These are phyloP conservation scores for Andrena praecox DNA, from an alignment of 2,888 invertebrate genomes.

Conservation along the genomic window DNA sequence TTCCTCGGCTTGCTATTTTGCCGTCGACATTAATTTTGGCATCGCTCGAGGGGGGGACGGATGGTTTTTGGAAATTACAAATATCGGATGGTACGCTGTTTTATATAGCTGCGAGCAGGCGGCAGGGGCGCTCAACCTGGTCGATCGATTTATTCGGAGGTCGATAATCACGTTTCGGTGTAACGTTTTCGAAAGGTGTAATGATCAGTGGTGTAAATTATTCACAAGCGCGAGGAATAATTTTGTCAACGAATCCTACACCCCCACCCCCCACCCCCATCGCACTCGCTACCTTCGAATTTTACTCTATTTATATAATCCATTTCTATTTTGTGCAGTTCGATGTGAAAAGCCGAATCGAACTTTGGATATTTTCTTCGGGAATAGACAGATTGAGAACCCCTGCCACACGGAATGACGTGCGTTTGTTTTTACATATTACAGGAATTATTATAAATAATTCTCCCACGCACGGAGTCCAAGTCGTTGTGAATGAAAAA, in stretches of 20 bases:
- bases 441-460: not conserved
- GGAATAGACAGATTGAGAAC: too few species aligned
- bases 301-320: not conserved
- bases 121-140: not conserved
- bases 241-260: too few species aligned
- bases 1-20: not conserved
- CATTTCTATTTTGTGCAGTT: not conserved
- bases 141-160: not conserved
- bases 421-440: conserved; percentile 6
- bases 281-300: too few species aligned
- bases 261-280: too few species aligned
- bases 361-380: too few species aligned
- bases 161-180: not conserved
- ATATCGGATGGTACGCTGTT: not conserved
- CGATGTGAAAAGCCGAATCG: not conserved
- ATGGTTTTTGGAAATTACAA: not conserved
- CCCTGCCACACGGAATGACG: not conserved
- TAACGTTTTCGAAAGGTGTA: too few species aligned
- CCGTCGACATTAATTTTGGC: not conserved
- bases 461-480: too few species aligned
- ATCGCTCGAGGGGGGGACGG: too few species aligned
- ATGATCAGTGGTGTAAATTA: too few species aligned
- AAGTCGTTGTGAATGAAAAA: not conserved
- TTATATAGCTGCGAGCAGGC: not conserved
- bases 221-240: too few species aligned